A percentile compares a stretch with the other conserved stretches of the same genome.
Conservation (phyloP, 2,113 vertebrate species). For the Anoplopoma fimbria region DNA sequence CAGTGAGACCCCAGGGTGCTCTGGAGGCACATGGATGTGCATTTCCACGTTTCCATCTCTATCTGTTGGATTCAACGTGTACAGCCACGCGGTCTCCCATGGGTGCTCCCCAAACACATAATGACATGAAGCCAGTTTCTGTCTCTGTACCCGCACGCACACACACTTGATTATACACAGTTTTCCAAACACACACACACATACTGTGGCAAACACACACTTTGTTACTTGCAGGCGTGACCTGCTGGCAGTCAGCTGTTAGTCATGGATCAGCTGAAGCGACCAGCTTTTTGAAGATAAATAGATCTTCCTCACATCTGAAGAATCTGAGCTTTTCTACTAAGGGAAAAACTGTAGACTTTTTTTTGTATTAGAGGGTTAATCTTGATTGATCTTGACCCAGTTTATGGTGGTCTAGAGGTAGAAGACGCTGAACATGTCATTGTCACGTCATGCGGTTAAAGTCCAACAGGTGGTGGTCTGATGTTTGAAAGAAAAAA, state of each 20-base stretch:
- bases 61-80: slow-evolving; percentile 2
- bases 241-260: slow-evolving; percentile 34
- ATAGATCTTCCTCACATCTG: neutral
- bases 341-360: neutral
- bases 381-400: no score
- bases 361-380: neutral
- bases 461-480: neutral
- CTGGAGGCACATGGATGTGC: neutral
- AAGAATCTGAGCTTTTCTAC: neutral
- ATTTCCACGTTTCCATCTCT: slow-evolving; percentile 7
- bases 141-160: neutral
- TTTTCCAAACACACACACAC: slow-evolving; percentile 3
- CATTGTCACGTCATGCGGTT: neutral
- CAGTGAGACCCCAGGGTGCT: slow-evolving; percentile 17
- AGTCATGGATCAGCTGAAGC: slow-evolving; percentile 17
- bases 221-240: neutral
- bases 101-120: slow-evolving; percentile 19
- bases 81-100: slow-evolving; percentile 7
- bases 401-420: no score
- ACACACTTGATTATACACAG: neutral
- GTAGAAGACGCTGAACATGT: no score
- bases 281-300: neutral
- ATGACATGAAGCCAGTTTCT: slow-evolving; percentile 7
- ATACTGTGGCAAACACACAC: neutral
- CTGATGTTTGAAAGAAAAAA: no score